Evolutionary conservation across 2,888 invertebrate genomes (phyloP), one percentile per base, ranked within the genome.

Genomic region (Drosophila helvetica): DNA sequence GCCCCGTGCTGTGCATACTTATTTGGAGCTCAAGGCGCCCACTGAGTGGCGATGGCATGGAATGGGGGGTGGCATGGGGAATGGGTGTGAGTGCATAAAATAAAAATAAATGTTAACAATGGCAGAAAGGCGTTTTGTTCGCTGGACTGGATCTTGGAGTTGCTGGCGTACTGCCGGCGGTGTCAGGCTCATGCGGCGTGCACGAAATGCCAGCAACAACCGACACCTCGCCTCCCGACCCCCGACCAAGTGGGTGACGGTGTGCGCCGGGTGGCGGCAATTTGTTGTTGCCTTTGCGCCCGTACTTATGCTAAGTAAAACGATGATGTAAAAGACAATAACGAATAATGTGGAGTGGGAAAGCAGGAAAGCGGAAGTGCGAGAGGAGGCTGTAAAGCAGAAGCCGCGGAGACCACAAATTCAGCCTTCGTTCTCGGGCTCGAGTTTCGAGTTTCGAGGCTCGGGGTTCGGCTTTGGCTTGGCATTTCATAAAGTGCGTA

Each of bases 321-420:
- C 85, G 87, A 88, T 85, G 88, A 85, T 85, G 87, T 88, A 85
- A 85, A 84, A 84, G 84, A 88, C 84, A 84, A 84, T 86, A 84
- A 86, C 72, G 65, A 84, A 84, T 86, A 84, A 86, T 70, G 65
- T 50, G 58, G 27, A 22, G 54, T 51, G 25, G 25, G 6, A 25
- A 25, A 6, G 25, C 25, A 1, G 25, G 25, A 25, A 27, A 56
- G 30, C 9, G 22, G 46, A 42, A 46, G 19, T n/a, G 38, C 33
- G 9, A 47, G 52, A 18, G 51, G 61, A 33, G 33, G 33, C 33
- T 33, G 38, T 15, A 47, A 45, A 55, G 54, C 42, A 47, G 83
- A 79, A 77, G 79, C 84, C 84, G 75, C 82, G 67, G 75, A 71
- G 80, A 70, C 81, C 88, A 76, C 75, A 79, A 86, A 83, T 75